Conservation (phyloP, 2,888 invertebrate species). For the Galerucella nymphaeae region DNA sequence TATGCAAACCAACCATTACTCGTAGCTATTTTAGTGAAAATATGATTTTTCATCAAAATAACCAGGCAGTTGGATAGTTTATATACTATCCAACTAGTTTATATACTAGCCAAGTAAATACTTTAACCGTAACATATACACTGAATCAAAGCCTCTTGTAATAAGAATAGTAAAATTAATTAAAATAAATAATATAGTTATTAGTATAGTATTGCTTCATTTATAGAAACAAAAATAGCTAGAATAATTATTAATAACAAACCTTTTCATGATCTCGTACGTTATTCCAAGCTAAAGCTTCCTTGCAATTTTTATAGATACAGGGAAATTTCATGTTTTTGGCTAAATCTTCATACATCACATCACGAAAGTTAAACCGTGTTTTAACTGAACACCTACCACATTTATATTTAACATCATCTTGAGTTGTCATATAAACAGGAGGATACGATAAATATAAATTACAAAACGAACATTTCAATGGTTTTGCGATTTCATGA, state of each 20-base stretch:
- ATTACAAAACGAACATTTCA: constrained; percentile 40
- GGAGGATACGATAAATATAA: constrained; percentile 40
- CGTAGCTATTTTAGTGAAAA: no score
- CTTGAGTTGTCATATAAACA: constrained; percentile 39
- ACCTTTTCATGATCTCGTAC: constrained; percentile 40
- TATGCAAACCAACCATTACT: no score
- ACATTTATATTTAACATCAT: constrained; percentile 40
- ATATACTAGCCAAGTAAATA: no score
- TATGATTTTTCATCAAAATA: no score
- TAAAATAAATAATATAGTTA: no score
- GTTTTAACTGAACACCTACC: constrained; percentile 43
- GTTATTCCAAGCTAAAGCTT: constrained; percentile 34
- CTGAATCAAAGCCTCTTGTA: no score
- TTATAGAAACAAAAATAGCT: neutral
- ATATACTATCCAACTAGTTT: no score
- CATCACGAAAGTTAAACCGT: constrained; percentile 31
- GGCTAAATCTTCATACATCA: constrained; percentile 43
- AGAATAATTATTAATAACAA: constrained; percentile 10
- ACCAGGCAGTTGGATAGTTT: no score
- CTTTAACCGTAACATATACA: no score
- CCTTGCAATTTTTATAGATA: constrained; percentile 36
- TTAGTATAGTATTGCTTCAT: neutral
- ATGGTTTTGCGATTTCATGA: constrained; percentile 27
- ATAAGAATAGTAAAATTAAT: no score
- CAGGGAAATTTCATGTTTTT: constrained; percentile 44